Evolutionary conservation across 2,797 vertebrate genomes (phyloP).

Genomic region (Argya squamiceps): DNA sequence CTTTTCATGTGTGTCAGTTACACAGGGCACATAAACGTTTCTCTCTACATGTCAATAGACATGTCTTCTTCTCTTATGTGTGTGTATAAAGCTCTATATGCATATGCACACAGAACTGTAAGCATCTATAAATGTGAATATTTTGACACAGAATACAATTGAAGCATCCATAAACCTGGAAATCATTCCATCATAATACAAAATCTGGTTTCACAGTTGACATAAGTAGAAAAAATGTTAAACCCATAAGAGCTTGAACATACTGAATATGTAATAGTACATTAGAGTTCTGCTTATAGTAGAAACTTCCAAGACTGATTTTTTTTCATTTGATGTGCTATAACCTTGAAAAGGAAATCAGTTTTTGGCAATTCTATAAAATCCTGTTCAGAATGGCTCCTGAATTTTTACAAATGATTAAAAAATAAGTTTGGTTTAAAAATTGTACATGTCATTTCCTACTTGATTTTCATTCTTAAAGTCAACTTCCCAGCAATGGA

Average conservation of each 20-base stretch:
- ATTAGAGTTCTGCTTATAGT: not conserved
- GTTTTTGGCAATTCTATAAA: not conserved
- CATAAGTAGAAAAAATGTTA: not conserved
- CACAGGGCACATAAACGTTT: not conserved
- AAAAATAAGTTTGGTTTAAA: not conserved
- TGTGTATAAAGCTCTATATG: not conserved
- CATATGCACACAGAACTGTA: not conserved
- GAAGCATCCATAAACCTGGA: not conserved
- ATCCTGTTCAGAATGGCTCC: not conserved
- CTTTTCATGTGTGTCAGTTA: not conserved
- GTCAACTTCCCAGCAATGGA: not conserved
- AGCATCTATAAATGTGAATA: not conserved
- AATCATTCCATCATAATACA: not conserved
- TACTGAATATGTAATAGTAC: not conserved
- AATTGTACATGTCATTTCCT: not conserved
- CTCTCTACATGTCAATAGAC: not conserved
- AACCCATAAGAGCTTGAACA: not conserved
- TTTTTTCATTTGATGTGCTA: not conserved
- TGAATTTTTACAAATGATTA: not conserved
- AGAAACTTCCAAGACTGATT: not conserved
- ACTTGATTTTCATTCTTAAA: not conserved
- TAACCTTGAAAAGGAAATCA: not conserved
- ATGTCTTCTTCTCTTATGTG: not conserved
- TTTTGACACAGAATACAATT: not conserved
- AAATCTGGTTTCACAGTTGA: not conserved